These are phyloP conservation scores for Holotrichia oblita DNA, from an alignment of 1,140 invertebrate genomes.

Conservation along the genomic window DNA sequence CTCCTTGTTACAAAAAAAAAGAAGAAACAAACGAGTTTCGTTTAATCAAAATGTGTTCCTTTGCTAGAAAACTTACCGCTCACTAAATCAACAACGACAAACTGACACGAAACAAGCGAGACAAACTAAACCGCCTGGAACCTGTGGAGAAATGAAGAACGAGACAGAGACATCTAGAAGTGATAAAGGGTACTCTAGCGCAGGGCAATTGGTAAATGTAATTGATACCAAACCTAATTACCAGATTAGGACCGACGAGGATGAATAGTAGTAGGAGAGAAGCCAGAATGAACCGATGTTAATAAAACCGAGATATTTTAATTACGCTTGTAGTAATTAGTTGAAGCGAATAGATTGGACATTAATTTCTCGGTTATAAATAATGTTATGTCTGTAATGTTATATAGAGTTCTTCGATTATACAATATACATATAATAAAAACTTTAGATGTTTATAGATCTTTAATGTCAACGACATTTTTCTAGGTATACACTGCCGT, in stretches of 20 bases:
- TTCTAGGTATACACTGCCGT: background rate
- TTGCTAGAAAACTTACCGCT: too few relatives aligned
- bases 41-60: too few relatives aligned
- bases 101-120: too few relatives aligned
- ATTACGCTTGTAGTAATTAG: constrained; percentile 4
- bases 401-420: background rate
- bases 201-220: background rate
- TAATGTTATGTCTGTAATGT: background rate
- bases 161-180: too few relatives aligned
- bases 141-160: too few relatives aligned
- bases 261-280: background rate
- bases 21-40: too few relatives aligned
- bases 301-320: constrained; percentile 8
- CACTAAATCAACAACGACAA: too few relatives aligned
- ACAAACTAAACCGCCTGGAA: too few relatives aligned
- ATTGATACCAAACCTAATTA: constrained; percentile 1
- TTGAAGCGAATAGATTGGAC: background rate
- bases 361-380: background rate
- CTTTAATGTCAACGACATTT: background rate
- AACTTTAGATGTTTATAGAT: background rate
- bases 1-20: too few relatives aligned
- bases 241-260: background rate
- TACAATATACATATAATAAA: background rate
- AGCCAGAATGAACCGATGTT: background rate
- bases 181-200: too few relatives aligned